Percentiles rank a stretch among this genome's conserved stretches.
These are phyloP conservation scores for Schizopygopsis pylzovi DNA, from an alignment of 2,797 vertebrate genomes.

Conservation along the genomic window DNA sequence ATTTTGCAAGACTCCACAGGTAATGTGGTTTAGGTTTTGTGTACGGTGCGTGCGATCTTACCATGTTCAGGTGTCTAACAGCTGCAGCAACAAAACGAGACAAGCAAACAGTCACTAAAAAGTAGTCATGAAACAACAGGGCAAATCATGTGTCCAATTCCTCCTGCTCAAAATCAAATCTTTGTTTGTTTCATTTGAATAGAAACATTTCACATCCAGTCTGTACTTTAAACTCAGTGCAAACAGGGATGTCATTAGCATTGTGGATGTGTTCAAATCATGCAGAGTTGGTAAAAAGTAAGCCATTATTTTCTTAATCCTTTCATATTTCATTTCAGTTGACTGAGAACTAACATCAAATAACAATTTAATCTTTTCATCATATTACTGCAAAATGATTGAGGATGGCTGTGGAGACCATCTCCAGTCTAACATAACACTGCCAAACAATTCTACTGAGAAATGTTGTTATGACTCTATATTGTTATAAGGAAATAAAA, in stretches of 20 bases:
- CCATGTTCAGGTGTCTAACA: conserved; percentile 83
- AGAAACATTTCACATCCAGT: conserved; percentile 47
- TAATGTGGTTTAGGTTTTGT: conserved; percentile 44
- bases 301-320: conserved; percentile 40
- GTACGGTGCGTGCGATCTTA: conserved; percentile 71
- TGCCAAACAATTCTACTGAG: not conserved
- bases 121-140: conserved; percentile 63
- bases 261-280: conserved; percentile 40
- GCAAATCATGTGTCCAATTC: conserved; percentile 45
- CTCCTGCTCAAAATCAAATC: conserved; percentile 30
- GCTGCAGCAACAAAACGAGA: conserved; percentile 87
- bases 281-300: conserved; percentile 45
- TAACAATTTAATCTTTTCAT: conserved; percentile 30
- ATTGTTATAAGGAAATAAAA: conserved; percentile 8
- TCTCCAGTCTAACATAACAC: conserved; percentile 8
- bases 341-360: conserved; percentile 42
- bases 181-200: not conserved
- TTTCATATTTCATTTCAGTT: conserved; percentile 22
- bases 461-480: not conserved
- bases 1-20: conserved; percentile 64
- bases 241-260: conserved; percentile 48
- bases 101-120: conserved; percentile 84
- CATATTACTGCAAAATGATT: conserved; percentile 31
- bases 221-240: conserved; percentile 35
- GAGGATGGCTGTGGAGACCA: conserved; percentile 11